Evolutionary conservation across 2,888 invertebrate genomes (phyloP), one percentile per base, ranked within the genome.

Genomic region (Tanaodytes sp.): DNA sequence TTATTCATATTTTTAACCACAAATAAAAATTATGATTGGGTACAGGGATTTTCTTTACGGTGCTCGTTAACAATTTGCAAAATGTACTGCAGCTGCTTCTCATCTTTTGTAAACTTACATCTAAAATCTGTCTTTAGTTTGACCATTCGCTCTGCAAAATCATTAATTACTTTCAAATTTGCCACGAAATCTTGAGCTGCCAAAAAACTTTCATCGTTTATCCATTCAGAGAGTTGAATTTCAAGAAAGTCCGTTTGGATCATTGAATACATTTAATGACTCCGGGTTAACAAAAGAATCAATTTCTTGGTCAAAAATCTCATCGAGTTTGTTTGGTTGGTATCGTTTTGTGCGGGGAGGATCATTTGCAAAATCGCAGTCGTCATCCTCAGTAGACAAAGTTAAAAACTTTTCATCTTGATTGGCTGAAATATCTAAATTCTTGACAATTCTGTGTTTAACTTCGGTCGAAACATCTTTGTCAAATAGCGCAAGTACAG

Each of bases 401-500:
- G 16, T 15, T 9, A 39, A 39, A 5, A 39, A 39, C 16, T 39
- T 12, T 2, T 42, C 20, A 2, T n/a, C 11, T 42, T 18, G 20
- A 42, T 42, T 23, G n/a, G 19, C 23, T 42, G 42, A n/a, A 42
- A 42, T 20, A n/a, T 42, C n/a, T n/a, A 42, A 5, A n/a, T 42
- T 42, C 23, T 18, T n/a, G 11, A 42, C 12, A 11, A 42, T 19
- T 42, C 12, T 42, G 2, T n/a, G 2, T 42, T 42, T 42, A 12
- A 42, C 12, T 42, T 42, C 42, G 11, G 20, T 20, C 20, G 42
- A 20, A 42, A 42, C 42, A 12, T 42, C 42, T 19, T 4, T 42
- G 20, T 42, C 42, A 42, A 42, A 42, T 4, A 42, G 42, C 19
- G 42, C 42, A 20, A 42, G 42, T 42, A 42, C 20, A 42, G 23